Evolutionary conservation across 2,113 vertebrate genomes (phyloP).

Genomic region (Dromaius novaehollandiae): DNA sequence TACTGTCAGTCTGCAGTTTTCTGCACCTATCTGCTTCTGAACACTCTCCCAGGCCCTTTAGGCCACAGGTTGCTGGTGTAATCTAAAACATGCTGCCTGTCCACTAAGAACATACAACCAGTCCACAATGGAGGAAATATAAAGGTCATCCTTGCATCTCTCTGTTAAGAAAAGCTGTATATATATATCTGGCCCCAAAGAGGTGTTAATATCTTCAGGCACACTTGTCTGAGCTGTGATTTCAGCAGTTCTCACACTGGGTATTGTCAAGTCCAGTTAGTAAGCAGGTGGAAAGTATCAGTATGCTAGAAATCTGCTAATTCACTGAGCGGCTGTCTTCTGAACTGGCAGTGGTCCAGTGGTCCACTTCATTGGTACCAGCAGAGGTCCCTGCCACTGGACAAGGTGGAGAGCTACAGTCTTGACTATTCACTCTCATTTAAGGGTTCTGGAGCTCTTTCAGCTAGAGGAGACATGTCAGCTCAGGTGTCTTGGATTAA

Average conservation of each 20-base stretch:
- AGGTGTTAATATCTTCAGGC: not conserved
- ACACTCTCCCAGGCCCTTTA: not conserved
- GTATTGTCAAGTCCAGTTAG: not conserved
- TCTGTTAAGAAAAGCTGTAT: not conserved
- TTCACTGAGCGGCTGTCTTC: not conserved
- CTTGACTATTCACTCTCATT: not conserved
- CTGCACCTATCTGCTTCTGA: not conserved
- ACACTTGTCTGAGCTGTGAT: not conserved
- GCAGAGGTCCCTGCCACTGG: not conserved
- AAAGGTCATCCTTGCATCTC: not conserved
- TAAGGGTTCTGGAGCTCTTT: not conserved
- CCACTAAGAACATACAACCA: not conserved
- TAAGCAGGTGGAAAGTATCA: not conserved
- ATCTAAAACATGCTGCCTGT: not conserved
- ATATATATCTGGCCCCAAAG: not conserved
- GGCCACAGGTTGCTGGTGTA: fast-evolving
- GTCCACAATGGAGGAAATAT: not conserved
- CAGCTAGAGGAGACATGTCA: not conserved
- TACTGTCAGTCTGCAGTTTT: not conserved
- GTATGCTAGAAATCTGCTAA: not conserved
- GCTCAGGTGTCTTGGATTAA: slow-evolving; percentile 22
- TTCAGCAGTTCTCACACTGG: not conserved
- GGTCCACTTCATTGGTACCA: not conserved
- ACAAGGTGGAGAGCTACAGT: not conserved
- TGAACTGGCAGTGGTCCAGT: not conserved